Conservation (phyloP, 2,113 vertebrate genomes). For the Alethe castanea region DNA sequence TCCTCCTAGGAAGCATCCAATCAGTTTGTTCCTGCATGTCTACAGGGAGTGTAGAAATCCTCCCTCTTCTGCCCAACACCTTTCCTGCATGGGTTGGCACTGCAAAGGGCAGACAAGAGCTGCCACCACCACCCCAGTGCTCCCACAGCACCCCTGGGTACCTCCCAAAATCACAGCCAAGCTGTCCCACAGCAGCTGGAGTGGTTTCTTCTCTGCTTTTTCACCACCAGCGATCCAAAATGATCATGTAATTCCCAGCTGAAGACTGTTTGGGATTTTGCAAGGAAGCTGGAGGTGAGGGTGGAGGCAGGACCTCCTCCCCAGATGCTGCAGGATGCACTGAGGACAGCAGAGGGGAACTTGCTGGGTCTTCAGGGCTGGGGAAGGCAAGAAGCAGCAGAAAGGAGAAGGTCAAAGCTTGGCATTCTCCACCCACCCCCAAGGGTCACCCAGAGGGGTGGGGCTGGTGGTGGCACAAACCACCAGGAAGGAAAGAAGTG, state of each 20-base stretch:
- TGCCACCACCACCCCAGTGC: background rate
- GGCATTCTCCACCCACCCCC: background rate
- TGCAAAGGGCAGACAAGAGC: background rate
- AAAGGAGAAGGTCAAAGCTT: background rate
- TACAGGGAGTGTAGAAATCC: fast-evolving
- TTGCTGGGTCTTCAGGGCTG: background rate
- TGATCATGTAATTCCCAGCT: background rate
- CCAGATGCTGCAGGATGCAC: background rate
- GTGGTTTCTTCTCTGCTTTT: background rate
- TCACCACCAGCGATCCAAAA: background rate
- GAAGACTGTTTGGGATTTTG: background rate
- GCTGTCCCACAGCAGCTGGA: background rate
- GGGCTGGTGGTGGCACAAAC: background rate
- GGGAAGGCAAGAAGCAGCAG: background rate
- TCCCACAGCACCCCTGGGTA: no score
- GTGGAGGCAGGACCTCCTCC: background rate
- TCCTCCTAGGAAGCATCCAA: background rate
- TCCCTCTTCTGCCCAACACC: background rate
- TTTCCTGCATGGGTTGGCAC: fast-evolving
- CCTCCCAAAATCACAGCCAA: background rate
- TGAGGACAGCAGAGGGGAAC: background rate
- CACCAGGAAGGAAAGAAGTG: background rate
- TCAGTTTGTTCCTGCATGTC: background rate
- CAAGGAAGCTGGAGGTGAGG: background rate
- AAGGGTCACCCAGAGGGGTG: background rate